These are phyloP conservation scores for Lasioglossum oenotherae DNA, from an alignment of 2,888 invertebrate genomes.

Conservation along the genomic window DNA sequence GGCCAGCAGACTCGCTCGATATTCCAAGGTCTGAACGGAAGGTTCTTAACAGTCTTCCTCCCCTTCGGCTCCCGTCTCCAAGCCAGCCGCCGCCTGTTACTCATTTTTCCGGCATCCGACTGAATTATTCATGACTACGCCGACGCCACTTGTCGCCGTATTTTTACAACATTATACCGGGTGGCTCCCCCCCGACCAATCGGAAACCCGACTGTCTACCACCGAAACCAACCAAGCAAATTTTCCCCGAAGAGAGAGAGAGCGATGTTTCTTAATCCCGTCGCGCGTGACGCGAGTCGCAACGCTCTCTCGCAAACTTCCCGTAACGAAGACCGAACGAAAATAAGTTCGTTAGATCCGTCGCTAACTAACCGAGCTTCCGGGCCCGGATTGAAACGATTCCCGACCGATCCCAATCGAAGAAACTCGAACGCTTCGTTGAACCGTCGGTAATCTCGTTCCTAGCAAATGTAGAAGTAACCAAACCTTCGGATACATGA, in stretches of 20 bases:
- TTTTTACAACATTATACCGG: constrained; percentile 75
- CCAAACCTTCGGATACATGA: not conserved
- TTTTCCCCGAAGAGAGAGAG: constrained; percentile 32
- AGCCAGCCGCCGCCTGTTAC: constrained; percentile 58
- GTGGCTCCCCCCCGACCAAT: not conserved
- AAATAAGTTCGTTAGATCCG: not conserved
- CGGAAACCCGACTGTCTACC: constrained; percentile 1
- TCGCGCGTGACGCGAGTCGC: constrained; percentile 34
- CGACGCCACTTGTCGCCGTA: constrained; percentile 74
- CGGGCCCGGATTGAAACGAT: not conserved
- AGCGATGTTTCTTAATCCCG: constrained; percentile 56
- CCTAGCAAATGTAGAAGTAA: not conserved
- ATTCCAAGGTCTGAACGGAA: constrained; percentile 12
- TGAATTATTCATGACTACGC: constrained; percentile 79
- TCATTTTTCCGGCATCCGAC: constrained; percentile 65
- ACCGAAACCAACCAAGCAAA: constrained; percentile 26
- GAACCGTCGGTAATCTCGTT: not conserved
- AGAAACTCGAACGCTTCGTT: not conserved
- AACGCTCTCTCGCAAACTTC: not conserved
- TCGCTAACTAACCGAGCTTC: not conserved
- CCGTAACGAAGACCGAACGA: constrained; percentile 27
- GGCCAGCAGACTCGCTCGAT: not conserved
- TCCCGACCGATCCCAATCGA: not conserved
- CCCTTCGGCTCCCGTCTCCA: not conserved
- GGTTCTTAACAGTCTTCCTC: not conserved